Evolutionary conservation across 2,888 invertebrate genomes (phyloP).

Genomic region (Amphiduros pacificus): DNA sequence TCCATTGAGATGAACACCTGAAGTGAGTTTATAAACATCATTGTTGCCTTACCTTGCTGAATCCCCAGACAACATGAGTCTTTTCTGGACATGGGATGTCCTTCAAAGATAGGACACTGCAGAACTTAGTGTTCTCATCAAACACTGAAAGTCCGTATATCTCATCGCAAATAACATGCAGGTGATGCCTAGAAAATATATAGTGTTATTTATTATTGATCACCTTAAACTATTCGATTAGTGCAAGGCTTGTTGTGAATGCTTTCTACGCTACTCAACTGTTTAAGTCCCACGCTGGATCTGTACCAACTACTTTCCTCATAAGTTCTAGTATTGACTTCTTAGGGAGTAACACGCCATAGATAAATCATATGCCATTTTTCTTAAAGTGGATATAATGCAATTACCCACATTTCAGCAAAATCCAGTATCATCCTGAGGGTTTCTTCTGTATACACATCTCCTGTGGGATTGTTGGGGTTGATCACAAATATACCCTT

Average conservation of each 20-base stretch:
- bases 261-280: no score
- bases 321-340: no score
- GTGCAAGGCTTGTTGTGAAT: no score
- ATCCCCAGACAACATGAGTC: slow-evolving; percentile 46
- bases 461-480: slow-evolving; percentile 50
- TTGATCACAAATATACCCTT: slow-evolving; percentile 44
- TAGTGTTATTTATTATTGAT: background rate
- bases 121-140: slow-evolving; percentile 28
- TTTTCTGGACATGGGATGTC: slow-evolving; percentile 36
- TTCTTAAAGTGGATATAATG: slow-evolving; percentile 1
- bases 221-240: no score
- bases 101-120: slow-evolving; percentile 36
- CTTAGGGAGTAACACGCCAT: no score
- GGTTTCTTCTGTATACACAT: slow-evolving; percentile 36
- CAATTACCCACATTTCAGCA: slow-evolving; percentile 39
- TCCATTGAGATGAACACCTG: no score
- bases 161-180: slow-evolving; percentile 44
- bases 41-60: slow-evolving; percentile 39
- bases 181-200: slow-evolving; percentile 28
- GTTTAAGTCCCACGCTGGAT: background rate
- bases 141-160: slow-evolving; percentile 41
- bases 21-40: background rate
- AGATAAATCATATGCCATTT: background rate
- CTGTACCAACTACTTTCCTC: no score
- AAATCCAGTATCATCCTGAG: slow-evolving; percentile 41